Evolutionary conservation across 1,140 invertebrate genomes (phyloP).

Genomic region (Cheumatopsyche charites): DNA sequence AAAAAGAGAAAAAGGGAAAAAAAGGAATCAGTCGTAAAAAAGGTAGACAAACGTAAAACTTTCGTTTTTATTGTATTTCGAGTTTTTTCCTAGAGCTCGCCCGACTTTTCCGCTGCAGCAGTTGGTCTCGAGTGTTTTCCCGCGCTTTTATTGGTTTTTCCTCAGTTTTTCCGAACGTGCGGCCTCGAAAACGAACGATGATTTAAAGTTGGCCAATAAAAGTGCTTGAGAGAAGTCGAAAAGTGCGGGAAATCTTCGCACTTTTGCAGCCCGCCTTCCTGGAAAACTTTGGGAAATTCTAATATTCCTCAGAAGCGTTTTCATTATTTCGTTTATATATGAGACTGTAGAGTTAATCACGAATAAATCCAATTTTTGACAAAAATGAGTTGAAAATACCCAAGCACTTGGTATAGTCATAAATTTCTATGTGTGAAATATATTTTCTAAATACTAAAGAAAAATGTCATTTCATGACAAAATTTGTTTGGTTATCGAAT

Average conservation of each 20-base stretch:
- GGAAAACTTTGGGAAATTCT: no score
- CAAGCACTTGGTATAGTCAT: no score
- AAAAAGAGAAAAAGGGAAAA: not conserved
- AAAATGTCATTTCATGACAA: no score
- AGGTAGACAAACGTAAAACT: constrained; percentile 7
- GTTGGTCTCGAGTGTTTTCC: constrained; percentile 25
- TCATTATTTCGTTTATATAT: no score
- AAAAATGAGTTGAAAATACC: no score
- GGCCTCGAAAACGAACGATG: constrained; percentile 31
- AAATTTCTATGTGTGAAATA: no score
- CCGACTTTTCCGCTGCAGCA: constrained; percentile 29
- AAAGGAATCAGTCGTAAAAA: not conserved
- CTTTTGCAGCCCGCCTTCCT: not conserved
- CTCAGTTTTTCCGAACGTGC: constrained; percentile 23
- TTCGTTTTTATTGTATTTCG: not conserved
- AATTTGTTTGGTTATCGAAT: no score
- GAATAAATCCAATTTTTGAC: no score
- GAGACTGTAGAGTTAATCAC: no score
- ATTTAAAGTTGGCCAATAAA: constrained; percentile 38
- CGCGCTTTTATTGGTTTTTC: constrained; percentile 34
- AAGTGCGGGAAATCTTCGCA: not conserved
- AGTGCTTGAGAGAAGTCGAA: not conserved
- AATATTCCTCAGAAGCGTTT: no score
- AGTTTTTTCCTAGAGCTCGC: not conserved
- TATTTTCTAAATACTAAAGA: no score